Evolutionary conservation across 1,140 invertebrate species (phyloP).

Genomic region (Aphaenogaster floridana): DNA sequence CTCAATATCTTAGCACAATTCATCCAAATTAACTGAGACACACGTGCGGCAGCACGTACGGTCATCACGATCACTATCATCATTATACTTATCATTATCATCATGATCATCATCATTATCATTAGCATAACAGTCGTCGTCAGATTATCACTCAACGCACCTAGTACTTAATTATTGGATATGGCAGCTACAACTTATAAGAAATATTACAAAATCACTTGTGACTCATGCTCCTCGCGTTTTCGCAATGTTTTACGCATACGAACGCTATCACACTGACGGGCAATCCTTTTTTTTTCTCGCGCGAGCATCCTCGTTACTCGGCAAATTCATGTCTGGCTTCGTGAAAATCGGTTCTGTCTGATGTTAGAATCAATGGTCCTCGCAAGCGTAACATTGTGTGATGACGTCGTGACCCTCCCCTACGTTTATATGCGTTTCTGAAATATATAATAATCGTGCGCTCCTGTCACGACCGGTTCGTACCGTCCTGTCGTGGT

Average conservation of each 20-base stretch:
- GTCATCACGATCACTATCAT: constrained; percentile 74
- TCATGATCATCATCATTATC: constrained; percentile 70
- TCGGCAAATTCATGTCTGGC: constrained; percentile 51
- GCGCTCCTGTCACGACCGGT: not conserved
- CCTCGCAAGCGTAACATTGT: constrained; percentile 24
- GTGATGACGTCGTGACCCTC: not conserved
- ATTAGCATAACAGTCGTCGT: constrained; percentile 77
- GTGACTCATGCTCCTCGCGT: constrained; percentile 76
- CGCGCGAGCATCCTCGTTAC: constrained; percentile 52
- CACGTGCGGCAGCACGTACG: constrained; percentile 78
- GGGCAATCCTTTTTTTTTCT: constrained; percentile 67
- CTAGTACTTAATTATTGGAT: constrained; percentile 81
- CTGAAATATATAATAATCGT: constrained; percentile 52
- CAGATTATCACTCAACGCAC: constrained; percentile 77
- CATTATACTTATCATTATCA: constrained; percentile 43
- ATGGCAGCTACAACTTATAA: constrained; percentile 86
- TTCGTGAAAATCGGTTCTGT: constrained; percentile 55
- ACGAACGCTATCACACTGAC: constrained; percentile 71
- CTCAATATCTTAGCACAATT: constrained; percentile 83
- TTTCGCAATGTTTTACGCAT: constrained; percentile 66
- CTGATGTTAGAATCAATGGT: constrained; percentile 33
- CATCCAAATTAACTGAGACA: constrained; percentile 80
- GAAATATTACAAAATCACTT: constrained; percentile 86
- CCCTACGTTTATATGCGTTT: constrained; percentile 40
- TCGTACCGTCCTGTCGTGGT: not conserved